These are phyloP conservation scores for Otocyon megalotis DNA, from an alignment of 2,113 vertebrate genomes.

Conservation along the genomic window DNA sequence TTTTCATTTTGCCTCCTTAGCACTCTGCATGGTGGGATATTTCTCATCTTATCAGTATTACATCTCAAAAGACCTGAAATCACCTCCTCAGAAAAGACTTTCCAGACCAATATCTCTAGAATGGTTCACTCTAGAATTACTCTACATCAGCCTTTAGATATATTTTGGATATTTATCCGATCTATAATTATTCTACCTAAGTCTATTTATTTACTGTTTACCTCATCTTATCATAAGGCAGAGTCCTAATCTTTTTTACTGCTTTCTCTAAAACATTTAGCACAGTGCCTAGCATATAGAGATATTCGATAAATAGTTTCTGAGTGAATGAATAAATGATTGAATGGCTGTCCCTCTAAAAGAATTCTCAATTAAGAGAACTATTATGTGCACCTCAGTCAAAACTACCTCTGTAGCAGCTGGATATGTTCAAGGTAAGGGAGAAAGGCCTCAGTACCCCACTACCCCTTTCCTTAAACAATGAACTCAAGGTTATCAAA, in stretches of 20 bases:
- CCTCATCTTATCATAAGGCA: not conserved
- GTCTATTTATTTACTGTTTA: not conserved
- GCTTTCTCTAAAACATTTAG: not conserved
- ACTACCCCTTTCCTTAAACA: not conserved
- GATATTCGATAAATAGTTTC: not conserved
- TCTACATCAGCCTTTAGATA: not conserved
- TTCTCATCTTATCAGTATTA: not conserved
- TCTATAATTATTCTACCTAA: not conserved
- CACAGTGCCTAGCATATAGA: not conserved
- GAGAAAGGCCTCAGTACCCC: not conserved
- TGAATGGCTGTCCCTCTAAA: not conserved
- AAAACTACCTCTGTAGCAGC: not conserved
- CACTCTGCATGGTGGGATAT: not conserved
- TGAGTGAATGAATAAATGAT: not conserved
- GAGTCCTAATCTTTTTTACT: not conserved
- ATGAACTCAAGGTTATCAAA: not conserved
- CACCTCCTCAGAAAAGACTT: not conserved
- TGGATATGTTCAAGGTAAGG: not conserved
- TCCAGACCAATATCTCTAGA: not conserved
- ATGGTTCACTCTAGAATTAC: not conserved
- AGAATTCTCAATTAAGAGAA: not conserved
- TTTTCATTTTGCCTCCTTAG: not conserved
- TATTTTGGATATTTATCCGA: not conserved
- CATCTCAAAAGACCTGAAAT: not conserved
- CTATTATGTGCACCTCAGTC: not conserved